phyloP scores from a whole-genome alignment of 2,113 vertebrate genomes.

The Motacilla alba region DNA sequence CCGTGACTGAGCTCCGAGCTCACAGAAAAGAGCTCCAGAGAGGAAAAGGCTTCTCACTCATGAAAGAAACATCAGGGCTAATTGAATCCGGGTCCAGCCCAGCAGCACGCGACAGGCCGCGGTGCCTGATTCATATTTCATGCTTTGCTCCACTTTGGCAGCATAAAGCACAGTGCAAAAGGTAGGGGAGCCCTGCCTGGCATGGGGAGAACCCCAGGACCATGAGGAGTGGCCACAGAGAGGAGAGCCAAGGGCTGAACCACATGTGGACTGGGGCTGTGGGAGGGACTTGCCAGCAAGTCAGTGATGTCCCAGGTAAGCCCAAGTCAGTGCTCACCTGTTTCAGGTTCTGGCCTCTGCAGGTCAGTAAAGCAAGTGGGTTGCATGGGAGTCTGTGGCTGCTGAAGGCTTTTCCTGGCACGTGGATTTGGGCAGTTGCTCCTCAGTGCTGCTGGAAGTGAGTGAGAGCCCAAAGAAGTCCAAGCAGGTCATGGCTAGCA shows the following conservation, averaged over 20 bases:
- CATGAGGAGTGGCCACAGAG: fast-evolving
- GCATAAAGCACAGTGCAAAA: not conserved
- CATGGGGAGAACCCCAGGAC: not conserved
- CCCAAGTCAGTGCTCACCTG: fast-evolving
- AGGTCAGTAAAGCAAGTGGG: not conserved
- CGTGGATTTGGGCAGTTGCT: not conserved
- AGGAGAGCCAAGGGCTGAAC: not conserved
- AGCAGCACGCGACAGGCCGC: conserved; percentile 25
- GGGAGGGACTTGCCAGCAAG: not conserved
- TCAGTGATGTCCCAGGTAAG: not conserved
- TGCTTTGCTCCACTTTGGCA: conserved; percentile 31
- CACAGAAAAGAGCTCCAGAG: not conserved
- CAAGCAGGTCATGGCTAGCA: not conserved
- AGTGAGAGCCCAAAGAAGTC: not conserved
- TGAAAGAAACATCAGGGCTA: conserved; percentile 74
- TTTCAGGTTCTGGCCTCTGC: not conserved
- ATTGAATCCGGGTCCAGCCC: conserved; percentile 28
- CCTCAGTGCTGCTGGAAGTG: not conserved
- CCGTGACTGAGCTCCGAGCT: conserved; percentile 5
- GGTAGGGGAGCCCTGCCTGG: not conserved
- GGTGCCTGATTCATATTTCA: conserved; percentile 40
- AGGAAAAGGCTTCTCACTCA: conserved; percentile 43
- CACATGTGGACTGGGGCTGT: not conserved
- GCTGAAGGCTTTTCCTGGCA: not conserved
- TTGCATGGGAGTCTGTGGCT: fast-evolving